Evolutionary conservation across 30 jellyfish, hydroid and myxozoan species (phyloP), one percentile per base, ranked within the genome.

Genomic region (Cassiopea andromeda): DNA sequence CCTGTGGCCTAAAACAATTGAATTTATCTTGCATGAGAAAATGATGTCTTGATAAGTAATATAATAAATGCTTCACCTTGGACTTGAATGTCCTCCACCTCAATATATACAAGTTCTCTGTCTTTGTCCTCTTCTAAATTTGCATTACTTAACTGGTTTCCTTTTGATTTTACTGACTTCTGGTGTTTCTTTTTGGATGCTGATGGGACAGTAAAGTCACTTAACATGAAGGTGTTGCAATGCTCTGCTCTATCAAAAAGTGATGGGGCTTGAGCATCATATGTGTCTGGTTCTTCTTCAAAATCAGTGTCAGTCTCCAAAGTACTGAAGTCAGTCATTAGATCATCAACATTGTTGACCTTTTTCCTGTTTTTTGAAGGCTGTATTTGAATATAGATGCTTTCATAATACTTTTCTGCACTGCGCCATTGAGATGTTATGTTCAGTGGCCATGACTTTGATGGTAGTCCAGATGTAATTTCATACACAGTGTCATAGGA

Each of bases 401-500:
- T 54, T 10, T 10, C 64, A 54, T 54, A 54, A 3, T 3, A 10
- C 64, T 10, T 54, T 6, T 54, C 64, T 3, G 7, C 64, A 54
- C 12, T 6, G 10, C 64, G 79, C 79, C 15, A 6, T 19, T 19
- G 49, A 15, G 79, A 70, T 70, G 50, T 70, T 2, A 77, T 69
- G 50, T 77, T 48, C 15, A 13, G 50, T 9, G 86, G 86, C 86
- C 86, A 77, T 45, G 70, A 48, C 1, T 19, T 47, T 77, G 86
- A 77, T 77, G 86, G 86, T 8, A 77, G 2, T 9, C 70, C 86
- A 49, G 86, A 77, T 43, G n/a, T 69, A 48, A 77, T 77, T 27
- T 77, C 86, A 77, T 9, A 77, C 12, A 19, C 74, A 47, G 69
- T 74, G 13, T 77, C 75, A 77, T 15, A 77, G 13, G 7, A 17